Evolutionary conservation across 2,113 vertebrate genomes (phyloP).

Genomic region (Cygnus atratus): DNA sequence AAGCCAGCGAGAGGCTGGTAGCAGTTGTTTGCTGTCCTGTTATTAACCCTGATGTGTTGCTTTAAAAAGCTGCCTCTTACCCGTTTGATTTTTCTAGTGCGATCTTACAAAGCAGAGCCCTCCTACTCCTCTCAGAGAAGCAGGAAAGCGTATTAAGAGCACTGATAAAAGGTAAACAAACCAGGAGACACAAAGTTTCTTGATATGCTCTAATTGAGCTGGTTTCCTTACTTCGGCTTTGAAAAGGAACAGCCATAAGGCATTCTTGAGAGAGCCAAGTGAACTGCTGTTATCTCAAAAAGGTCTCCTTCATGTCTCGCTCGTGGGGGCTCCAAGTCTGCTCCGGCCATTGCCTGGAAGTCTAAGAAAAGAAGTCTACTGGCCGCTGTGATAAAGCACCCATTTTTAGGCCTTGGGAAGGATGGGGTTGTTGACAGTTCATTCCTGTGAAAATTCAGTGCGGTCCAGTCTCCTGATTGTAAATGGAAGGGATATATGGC

Average conservation of each 20-base stretch:
- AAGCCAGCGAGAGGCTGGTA: background rate
- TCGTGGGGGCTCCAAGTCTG: constrained; percentile 73
- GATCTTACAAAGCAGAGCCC: background rate
- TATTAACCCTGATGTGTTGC: background rate
- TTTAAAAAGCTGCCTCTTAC: background rate
- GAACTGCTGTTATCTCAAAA: constrained; percentile 69
- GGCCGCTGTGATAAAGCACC: constrained; percentile 72
- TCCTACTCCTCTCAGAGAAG: constrained; percentile 43
- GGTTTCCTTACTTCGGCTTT: constrained; percentile 61
- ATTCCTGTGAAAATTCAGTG: constrained; percentile 79
- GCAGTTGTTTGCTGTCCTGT: background rate
- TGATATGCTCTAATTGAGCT: constrained; percentile 72
- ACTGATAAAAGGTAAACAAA: constrained; percentile 70
- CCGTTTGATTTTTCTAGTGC: background rate
- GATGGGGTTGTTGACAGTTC: constrained; percentile 83
- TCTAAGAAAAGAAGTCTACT: constrained; percentile 74
- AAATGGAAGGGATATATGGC: constrained; percentile 58
- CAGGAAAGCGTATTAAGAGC: constrained; percentile 50
- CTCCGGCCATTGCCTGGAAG: constrained; percentile 60
- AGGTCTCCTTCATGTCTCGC: constrained; percentile 70
- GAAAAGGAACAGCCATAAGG: constrained; percentile 67
- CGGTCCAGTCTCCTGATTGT: constrained; percentile 50
- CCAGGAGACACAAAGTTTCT: constrained; percentile 61
- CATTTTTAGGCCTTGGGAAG: constrained; percentile 79
- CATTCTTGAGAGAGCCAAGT: constrained; percentile 60